Base-by-base conservation (phyloP, 2,888 invertebrate genomes). In the Nomada ruficornis region DNA sequence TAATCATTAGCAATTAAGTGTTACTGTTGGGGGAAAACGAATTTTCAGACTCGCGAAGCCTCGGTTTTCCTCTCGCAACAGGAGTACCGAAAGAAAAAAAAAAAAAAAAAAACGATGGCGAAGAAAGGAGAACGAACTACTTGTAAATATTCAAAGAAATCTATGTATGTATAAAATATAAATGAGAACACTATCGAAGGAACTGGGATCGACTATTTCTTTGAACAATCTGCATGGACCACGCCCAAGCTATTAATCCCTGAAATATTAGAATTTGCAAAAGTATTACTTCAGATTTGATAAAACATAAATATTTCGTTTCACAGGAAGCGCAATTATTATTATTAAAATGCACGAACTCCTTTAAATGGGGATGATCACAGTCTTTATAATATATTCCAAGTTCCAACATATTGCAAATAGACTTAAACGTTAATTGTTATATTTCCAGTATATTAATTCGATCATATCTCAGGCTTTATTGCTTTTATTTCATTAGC, bases 1-100 rank as follows among this genome's bases (percentile, higher is more conserved):
- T 91, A 90, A 89, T 70, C 82, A 76, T 69, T 88, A 88, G 81
- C 63, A 63, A 62, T 74, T 90, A 88, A 89, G 84, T 79, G 88
- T 88, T 90, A 88, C 73, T 64, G 76, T 18, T 60, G 65, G 71
- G 71, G 76, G 71, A 57, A 54, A 73, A 71, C 57, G 70, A 74
- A 62, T 36, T 71, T 36, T 68, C 23, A 60, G 15, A 55, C 60
- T 47, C 55, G 65, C 50, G 60, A 55, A 55, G 42, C 62, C 50
- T 67, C 50, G 77, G 42, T 67, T 67, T 78, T 50, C 72, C 72
- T 63, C 62, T 18, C 50, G 15, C 26, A 13, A 29, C 55, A 20
- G 52, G 18, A 67, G 67, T 67, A 36, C 54, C 71, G 47, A 42
- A 68, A 59, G 62, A 23, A 47, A 23, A 23, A 15, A 65, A 62